Evolutionary conservation across 2,888 invertebrate genomes (phyloP), one percentile per base, ranked within the genome.

Genomic region (Nemapogon koenigi): DNA sequence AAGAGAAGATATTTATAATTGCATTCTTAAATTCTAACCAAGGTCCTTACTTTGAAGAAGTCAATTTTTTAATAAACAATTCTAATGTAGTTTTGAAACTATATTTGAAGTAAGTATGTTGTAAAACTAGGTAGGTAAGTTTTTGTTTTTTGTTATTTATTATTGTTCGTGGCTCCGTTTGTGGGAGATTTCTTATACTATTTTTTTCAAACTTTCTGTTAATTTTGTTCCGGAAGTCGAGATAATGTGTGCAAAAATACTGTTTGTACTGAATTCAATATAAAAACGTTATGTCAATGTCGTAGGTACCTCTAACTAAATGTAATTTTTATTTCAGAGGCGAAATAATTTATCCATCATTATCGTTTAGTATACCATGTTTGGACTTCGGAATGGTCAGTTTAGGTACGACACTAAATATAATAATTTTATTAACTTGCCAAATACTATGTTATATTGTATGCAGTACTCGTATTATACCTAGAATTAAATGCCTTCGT

Each of bases 1-100:
- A 81, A 25, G 68, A 71, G 42, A 69, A 78, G 27, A 65, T 73
- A 6, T 83, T 86, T 50, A 62, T 76, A 8, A 55, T 87, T 4
- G 67, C 79, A 0, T 86, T 85, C 52, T 66, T 64, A 16, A 84
- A 85, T 37, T 72, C 75, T 6, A 76, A 78, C 16, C 82, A 81
- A 48, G 87, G 87, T 28, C 72, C 81, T 7, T 87, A 83, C 51
- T 68, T 84, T 36, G 87, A 87, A 60, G 81, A 81, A 55, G 55
- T 86, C 2, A 67, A 81, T 43, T 86, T 86, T 53, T 40, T 52
- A 2, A 76, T 87, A 40, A 69, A 75, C n/a, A 84, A 85, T 47
- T 84, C 86, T 1, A 56, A 62, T 38, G 81, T 86, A 40, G 52
- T 75, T 3, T 50, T 85, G 28, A 78, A 78, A 44, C 53, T 85